These are phyloP conservation scores for Morelia viridis DNA, from an alignment of 2,797 vertebrate species.

Conservation along the genomic window DNA sequence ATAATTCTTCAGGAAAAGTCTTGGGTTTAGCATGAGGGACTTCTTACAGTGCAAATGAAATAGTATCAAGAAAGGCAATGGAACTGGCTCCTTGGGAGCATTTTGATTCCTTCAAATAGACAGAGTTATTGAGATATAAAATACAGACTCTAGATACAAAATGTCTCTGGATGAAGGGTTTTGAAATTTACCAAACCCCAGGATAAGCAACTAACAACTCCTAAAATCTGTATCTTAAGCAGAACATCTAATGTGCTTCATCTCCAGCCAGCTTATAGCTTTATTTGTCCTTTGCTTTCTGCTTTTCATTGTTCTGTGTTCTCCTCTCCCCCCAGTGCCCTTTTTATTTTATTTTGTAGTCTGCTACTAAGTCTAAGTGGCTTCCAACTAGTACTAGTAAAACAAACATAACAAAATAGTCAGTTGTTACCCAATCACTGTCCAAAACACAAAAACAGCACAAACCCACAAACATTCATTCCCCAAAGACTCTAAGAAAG, in stretches of 20 bases:
- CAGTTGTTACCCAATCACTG: too few species aligned
- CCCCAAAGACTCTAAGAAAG: too few species aligned
- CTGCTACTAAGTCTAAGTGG: too few species aligned
- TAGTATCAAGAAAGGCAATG: background rate
- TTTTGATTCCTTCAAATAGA: background rate
- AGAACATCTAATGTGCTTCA: background rate
- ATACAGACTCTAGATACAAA: background rate
- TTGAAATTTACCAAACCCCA: background rate
- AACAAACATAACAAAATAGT: too few species aligned
- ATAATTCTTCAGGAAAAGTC: background rate
- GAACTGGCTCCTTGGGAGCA: background rate
- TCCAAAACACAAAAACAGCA: too few species aligned
- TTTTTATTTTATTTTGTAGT: too few species aligned
- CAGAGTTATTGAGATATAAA: background rate
- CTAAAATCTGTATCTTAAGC: background rate
- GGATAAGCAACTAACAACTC: background rate
- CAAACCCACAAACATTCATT: too few species aligned
- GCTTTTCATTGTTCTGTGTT: too few species aligned
- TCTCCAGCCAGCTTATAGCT: background rate
- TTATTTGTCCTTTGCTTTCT: background rate
- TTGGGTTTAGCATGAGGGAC: background rate
- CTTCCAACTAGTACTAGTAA: too few species aligned
- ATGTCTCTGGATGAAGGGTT: background rate
- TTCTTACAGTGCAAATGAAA: background rate
- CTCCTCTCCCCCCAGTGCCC: too few species aligned